Evolutionary conservation across 2,113 vertebrate species (phyloP), one percentile per base, ranked within the genome.

Genomic region (Fulica atra): DNA sequence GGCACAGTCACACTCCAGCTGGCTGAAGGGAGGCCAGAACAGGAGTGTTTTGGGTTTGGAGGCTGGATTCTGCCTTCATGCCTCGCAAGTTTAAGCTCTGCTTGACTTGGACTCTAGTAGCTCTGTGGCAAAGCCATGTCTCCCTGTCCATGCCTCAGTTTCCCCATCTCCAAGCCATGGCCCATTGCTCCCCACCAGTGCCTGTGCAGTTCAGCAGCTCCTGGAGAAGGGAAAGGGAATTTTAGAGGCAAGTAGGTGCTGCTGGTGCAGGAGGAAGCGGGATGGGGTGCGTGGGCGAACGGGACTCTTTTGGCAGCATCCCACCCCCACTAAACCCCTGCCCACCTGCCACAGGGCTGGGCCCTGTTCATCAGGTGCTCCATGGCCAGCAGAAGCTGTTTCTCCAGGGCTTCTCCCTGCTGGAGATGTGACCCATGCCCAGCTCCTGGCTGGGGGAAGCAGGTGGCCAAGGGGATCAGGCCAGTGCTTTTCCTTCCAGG

Each of bases 401-500:
- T 81, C 73, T 74, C 4, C 9, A 0, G n/a, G 12, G 17, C 74
- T 96, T 48, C 36, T 83, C 29, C 53, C 36, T 29, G 26, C 46
- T 51, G 46, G 23, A 86, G 23, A 11, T 33, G 18, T 42, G 65
- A 68, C 11, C 35, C 2, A 0, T 54, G n/a, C 35, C 46, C 76
- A 68, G 28, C 13, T 82, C 53, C 35, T 6, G 50, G 11, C 19
- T 6, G 3, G 19, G 25, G 20, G 12, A 65, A 61, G 50, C 0
- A 0, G 53, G 11, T 1, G 0, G 7, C 44, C 4, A 0, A 3
- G 26, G 35, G 7, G 46, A 48, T 26, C 40, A 60, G 59, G 15
- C 48, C 3, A 1, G 29, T 28, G 36, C 10, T 11, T 87, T 66
- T 73, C 12, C 51, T 81, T 63, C 56, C 69, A 53, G 13, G 33